Evolutionary conservation across 2,113 vertebrate genomes (phyloP).

Genomic region (Melanotaenia duboulayi): DNA sequence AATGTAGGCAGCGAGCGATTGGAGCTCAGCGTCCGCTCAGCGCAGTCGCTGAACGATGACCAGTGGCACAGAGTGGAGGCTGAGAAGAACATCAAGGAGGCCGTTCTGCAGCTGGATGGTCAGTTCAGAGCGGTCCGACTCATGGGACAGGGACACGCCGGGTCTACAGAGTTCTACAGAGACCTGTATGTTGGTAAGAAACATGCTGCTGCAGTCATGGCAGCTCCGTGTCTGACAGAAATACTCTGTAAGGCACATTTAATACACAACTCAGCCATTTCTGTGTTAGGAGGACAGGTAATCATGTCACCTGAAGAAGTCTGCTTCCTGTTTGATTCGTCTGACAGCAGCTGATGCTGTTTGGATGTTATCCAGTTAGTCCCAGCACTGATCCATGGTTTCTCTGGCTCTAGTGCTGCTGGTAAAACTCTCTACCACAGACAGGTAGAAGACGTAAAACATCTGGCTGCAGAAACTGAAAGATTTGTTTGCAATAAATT

Average conservation of each 20-base stretch:
- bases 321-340: too few relatives aligned
- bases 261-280: too few relatives aligned
- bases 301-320: too few relatives aligned
- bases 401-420: too few relatives aligned
- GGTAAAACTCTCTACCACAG: too few relatives aligned
- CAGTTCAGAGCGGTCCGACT: constrained; percentile 81
- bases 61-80: constrained; percentile 94
- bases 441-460: background rate
- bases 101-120: constrained; percentile 89
- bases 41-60: constrained; percentile 88
- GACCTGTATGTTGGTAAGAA: constrained; percentile 92
- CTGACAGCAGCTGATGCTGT: too few relatives aligned
- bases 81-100: constrained; percentile 93
- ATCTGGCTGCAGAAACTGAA: background rate
- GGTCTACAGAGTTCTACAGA: constrained; percentile 87
- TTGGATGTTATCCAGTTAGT: too few relatives aligned
- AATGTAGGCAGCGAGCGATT: constrained; percentile 90
- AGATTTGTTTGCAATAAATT: too few relatives aligned
- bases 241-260: too few relatives aligned
- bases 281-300: too few relatives aligned
- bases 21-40: constrained; percentile 87
- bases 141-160: constrained; percentile 86
- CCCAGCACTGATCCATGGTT: too few relatives aligned
- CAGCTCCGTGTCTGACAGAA: too few relatives aligned
- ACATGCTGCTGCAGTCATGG: background rate